Conservation (phyloP, 2,888 invertebrate species). For the Tetragonula carbonaria region DNA sequence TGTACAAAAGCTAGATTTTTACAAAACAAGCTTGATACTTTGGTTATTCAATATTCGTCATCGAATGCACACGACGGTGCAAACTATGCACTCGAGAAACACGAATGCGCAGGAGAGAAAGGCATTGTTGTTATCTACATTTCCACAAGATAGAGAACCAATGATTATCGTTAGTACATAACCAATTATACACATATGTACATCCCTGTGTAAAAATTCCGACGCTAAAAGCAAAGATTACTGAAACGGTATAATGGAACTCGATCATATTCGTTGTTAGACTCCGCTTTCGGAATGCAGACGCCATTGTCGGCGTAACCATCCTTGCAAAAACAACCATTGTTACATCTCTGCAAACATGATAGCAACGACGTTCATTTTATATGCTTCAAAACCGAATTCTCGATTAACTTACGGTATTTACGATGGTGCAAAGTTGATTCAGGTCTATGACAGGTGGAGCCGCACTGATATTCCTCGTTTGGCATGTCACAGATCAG, state of each 20-base stretch:
- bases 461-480: slow-evolving; percentile 58
- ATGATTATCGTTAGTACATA: not conserved
- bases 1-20: not conserved
- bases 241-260: not conserved
- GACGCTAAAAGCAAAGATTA: not conserved
- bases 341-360: slow-evolving; percentile 54
- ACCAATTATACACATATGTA: too few species aligned
- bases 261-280: not conserved
- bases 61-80: not conserved
- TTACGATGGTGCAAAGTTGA: slow-evolving; percentile 22
- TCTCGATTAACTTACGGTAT: slow-evolving; percentile 46
- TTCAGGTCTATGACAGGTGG: slow-evolving; percentile 51
- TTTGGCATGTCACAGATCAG: not conserved
- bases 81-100: not conserved
- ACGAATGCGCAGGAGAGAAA: not conserved
- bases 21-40: too few species aligned
- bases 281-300: slow-evolving; percentile 26
- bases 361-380: not conserved
- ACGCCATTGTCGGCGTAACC: slow-evolving; percentile 19
- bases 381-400: too few species aligned
- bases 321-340: slow-evolving; percentile 45
- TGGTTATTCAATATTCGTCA: not conserved
- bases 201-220: too few species aligned
- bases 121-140: not conserved
- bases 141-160: not conserved